Base-by-base conservation (phyloP, 2,888 invertebrate species). In the Eilema depressum region DNA sequence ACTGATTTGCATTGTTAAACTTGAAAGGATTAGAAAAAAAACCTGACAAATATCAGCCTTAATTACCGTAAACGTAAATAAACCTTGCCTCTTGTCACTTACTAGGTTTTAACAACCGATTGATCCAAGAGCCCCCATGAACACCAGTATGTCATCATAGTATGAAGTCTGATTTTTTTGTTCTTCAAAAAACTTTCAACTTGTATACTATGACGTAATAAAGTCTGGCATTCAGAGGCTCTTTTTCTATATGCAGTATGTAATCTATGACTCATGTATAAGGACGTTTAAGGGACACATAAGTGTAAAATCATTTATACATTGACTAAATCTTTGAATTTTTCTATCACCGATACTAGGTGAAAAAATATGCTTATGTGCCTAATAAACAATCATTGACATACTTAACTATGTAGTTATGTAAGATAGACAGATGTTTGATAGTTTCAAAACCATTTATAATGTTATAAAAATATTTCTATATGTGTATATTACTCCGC, bases 401-500 rank as follows among this genome's bases (percentile, higher is more conserved):
- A 62, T 75, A 71, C 67, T 69, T 78, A 72, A 67, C 63, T 63
- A 53, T 62, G 63, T 65, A 68, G 60, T 73, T 69, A 26, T 68
- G 28, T 73, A 67, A 70, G 59, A 66, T 64, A 71, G n/a, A 41
- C 63, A 59, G 23, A 64, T 63, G 20, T 65, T 63, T 60, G 3
- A 62, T 60, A 68, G 66, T 69, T 68, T 68, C 68, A 67, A 28
- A 30, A 61, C 59, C 63, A 57, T 70, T 70, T 66, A 68, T 53
- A 33, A 28, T 71, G 33, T 73, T 69, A 69, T 61, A 41, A 57
- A 59, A 74, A 74, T 76, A 71, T 70, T 68, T 68, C 68, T 73
- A 68, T 67, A 23, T 63, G 63, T 75, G 62, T 69, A 65, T 73
- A 75, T 81, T 73, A 83, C 77, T 75, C 80, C 78, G 76, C 66